A percentile compares a stretch with the other conserved stretches of the same genome.
phyloP scores from a whole-genome alignment of 2,113 vertebrate species.

The Acinonyx jubatus region DNA sequence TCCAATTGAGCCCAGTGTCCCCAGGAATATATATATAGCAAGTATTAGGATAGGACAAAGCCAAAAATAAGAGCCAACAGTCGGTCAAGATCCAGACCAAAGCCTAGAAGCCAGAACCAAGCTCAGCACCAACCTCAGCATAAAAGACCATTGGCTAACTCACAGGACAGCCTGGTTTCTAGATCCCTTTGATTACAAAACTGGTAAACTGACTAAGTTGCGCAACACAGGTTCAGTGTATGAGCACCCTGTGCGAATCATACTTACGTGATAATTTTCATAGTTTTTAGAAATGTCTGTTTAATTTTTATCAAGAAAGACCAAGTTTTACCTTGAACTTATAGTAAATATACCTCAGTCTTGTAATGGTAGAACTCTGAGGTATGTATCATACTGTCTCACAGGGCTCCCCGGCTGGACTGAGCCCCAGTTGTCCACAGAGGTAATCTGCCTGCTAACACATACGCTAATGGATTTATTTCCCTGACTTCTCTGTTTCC shows the following conservation, averaged over 20 bases:
- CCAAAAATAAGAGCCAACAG: neutral
- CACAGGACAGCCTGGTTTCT: neutral
- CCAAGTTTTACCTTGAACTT: neutral
- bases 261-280: neutral
- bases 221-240: neutral
- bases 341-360: neutral
- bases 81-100: neutral
- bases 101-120: neutral
- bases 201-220: neutral
- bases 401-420: neutral
- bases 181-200: neutral
- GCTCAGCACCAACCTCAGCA: neutral
- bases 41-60: neutral
- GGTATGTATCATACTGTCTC: neutral
- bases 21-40: neutral
- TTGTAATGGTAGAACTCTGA: neutral
- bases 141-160: neutral
- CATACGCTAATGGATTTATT: neutral
- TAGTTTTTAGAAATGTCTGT: neutral
- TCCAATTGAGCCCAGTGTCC: neutral
- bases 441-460: neutral
- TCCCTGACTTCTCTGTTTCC: neutral
- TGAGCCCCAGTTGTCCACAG: neutral
- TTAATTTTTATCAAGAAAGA: neutral
- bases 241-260: neutral